These are phyloP conservation scores for Aproaerema taeniolella DNA, from an alignment of 2,888 invertebrate genomes.

Conservation along the genomic window DNA sequence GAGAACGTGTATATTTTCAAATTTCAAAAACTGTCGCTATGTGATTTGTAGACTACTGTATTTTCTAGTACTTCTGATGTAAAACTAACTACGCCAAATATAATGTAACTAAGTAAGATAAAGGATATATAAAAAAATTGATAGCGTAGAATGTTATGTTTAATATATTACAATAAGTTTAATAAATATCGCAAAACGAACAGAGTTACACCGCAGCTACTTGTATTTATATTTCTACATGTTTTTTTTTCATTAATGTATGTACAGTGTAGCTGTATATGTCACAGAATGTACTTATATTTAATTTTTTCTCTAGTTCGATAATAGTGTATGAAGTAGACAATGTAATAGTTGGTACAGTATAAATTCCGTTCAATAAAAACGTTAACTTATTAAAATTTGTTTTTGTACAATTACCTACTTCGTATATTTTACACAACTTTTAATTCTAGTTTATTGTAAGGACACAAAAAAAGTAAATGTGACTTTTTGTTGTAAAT, in stretches of 20 bases:
- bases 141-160: constrained; percentile 7
- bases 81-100: constrained; percentile 10
- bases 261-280: constrained; percentile 39
- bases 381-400: constrained; percentile 56
- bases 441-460: not conserved
- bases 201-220: no score
- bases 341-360: constrained; percentile 55
- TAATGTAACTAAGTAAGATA: constrained; percentile 7
- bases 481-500: not conserved
- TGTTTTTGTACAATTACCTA: constrained; percentile 1
- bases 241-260: constrained; percentile 32
- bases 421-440: no score
- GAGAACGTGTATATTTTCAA: no score
- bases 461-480: not conserved
- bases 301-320: constrained; percentile 51
- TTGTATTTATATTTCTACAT: constrained; percentile 18
- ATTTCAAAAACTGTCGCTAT: no score
- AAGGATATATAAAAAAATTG: constrained; percentile 5
- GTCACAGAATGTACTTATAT: constrained; percentile 34
- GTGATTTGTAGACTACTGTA: no score
- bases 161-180: constrained; percentile 9
- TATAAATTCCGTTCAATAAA: constrained; percentile 73
- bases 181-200: constrained; percentile 11
- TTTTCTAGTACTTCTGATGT: no score
- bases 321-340: constrained; percentile 53